Base-by-base conservation (phyloP, 2,888 invertebrate genomes). In the Eugnorisma glareosa region DNA sequence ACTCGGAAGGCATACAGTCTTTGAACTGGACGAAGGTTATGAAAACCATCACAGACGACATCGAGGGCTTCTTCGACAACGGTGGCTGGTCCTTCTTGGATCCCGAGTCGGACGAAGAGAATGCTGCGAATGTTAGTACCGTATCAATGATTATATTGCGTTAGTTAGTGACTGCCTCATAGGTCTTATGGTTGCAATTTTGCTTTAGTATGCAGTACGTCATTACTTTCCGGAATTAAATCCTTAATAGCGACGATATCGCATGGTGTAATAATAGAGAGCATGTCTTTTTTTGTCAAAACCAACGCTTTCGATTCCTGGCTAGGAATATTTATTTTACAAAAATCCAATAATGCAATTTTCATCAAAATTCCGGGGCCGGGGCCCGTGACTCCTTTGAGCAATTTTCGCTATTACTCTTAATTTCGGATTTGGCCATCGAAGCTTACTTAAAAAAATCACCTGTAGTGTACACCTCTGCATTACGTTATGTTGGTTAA, bases 1-100 rank as follows among this genome's bases (percentile, higher is more conserved):
- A 99, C 95, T 98, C 99, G 0, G 99, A 99, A 95, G 99, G 99
- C 90, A 98, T 99, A 73, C 99, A 99, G 94, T 99, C 99, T 0
- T 97, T 99, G 90, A 99, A 99, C 96, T 99, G 99, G 99, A 98
- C 98, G 0, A 99, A 99, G 95, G 99, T 99, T 88, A 99, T 99
- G 99, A 99, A 99, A 96, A 99, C 99, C 0, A 99, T 99, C 90
- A 98, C 98, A 0, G 99, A 99, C 93, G 99, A 99, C 95, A 99
- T 99, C 0, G 99, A 99, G 92, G 99, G 99, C 0, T 99, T 99
- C 97, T 99, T 99, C 93, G 99, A 99, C 79, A 98, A 98, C 89
- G 99, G 99, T 28, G 99, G 99, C 35, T 99, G 99, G 99, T 98
- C 98, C 63, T 99, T 99, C 97, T 97, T 99, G 84, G 99, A 99